A percentile compares a stretch with the other conserved stretches of the same genome.
These are phyloP conservation scores for Oxystoma pomonae DNA, from an alignment of 2,888 invertebrate genomes.

Conservation along the genomic window DNA sequence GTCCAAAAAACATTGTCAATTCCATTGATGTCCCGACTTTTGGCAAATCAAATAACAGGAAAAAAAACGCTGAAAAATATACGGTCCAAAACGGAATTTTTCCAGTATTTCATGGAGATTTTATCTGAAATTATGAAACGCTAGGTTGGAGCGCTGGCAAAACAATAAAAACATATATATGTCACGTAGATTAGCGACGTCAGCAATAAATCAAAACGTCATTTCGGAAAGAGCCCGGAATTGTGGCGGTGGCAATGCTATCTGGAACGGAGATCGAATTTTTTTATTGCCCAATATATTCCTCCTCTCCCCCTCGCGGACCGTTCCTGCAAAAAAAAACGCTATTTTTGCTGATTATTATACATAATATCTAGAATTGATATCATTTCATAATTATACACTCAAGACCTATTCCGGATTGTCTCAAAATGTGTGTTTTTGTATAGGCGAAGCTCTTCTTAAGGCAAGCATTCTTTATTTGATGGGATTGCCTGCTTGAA, in stretches of 20 bases:
- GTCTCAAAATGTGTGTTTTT: no score
- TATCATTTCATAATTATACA: no score
- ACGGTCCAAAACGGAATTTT: not conserved
- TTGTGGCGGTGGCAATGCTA: not conserved
- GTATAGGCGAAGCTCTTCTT: no score
- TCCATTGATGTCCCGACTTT: not conserved
- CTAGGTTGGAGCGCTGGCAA: conserved; percentile 36
- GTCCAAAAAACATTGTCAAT: not conserved
- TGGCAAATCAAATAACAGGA: not conserved
- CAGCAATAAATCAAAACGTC: conserved; percentile 50
- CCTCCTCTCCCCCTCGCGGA: not conserved
- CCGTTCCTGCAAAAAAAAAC: no score
- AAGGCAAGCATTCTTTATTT: no score
- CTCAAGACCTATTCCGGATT: no score
- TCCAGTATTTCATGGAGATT: conserved; percentile 45
- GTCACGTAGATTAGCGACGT: conserved; percentile 50
- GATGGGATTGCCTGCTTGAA: no score
- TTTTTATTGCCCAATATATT: not conserved
- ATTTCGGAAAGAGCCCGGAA: conserved; percentile 42
- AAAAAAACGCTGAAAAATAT: not conserved
- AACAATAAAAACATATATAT: conserved; percentile 50
- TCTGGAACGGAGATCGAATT: not conserved
- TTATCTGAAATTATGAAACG: conserved; percentile 49
- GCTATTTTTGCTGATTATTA: no score
- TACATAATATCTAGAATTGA: no score